A percentile compares a stretch with the other conserved stretches of the same genome.
Conservation (phyloP, 2,113 vertebrate species). For the Bos javanicus region DNA sequence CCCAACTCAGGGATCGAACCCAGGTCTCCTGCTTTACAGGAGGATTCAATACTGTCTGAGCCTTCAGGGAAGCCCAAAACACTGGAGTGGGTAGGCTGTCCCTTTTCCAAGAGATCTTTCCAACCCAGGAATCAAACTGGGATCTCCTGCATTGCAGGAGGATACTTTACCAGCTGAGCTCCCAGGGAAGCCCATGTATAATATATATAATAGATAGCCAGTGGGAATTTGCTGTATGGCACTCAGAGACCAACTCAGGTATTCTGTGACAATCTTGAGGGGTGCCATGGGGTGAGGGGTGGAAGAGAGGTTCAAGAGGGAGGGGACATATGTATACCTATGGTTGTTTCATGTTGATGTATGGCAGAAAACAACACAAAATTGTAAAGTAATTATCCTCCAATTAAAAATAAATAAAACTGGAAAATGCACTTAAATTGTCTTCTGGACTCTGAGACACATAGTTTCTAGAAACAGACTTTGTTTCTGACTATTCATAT, state of each 20-base stretch:
- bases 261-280: not conserved
- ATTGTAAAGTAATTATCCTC: not conserved
- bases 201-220: not conserved
- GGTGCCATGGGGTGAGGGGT: not conserved
- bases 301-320: not conserved
- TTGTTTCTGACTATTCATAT: not conserved
- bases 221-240: not conserved
- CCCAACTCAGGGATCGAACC: not conserved
- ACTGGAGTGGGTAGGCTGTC: not conserved
- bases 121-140: not conserved
- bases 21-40: not conserved
- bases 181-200: not conserved
- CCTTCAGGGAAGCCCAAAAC: not conserved
- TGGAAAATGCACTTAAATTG: not conserved
- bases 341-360: not conserved
- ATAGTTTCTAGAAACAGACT: not conserved
- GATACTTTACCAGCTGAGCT: not conserved
- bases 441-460: not conserved
- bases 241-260: not conserved
- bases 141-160: not conserved
- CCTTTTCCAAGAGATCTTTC: not conserved
- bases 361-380: not conserved
- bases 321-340: not conserved
- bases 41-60: not conserved
- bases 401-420: not conserved